Conservation (phyloP, 1,140 invertebrate genomes). For the Procambarus clarkii region DNA sequence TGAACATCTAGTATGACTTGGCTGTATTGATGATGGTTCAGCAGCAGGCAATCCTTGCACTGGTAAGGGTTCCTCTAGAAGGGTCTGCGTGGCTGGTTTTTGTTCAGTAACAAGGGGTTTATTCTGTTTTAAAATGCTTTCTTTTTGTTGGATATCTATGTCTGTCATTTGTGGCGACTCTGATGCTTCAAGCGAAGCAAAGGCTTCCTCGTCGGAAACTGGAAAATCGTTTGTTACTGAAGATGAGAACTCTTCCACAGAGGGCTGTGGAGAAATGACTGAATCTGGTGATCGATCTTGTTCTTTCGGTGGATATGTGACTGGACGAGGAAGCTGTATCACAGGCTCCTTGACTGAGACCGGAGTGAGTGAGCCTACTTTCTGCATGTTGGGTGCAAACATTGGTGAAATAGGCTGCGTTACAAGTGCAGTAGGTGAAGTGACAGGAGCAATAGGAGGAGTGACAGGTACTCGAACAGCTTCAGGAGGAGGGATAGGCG, state of each 20-base stretch:
- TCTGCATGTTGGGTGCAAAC: not conserved
- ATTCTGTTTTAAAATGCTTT: not conserved
- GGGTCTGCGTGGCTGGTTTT: not conserved
- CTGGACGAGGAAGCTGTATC: not conserved
- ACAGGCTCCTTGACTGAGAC: not conserved
- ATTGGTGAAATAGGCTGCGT: not conserved
- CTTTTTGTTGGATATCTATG: not conserved
- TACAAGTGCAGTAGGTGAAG: not conserved
- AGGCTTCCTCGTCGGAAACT: not conserved
- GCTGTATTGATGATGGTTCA: conserved; percentile 5
- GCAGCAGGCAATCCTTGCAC: not conserved
- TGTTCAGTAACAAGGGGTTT: not conserved
- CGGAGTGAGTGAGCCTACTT: not conserved
- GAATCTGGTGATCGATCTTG: not conserved
- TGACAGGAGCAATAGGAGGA: conserved; percentile 3
- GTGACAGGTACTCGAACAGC: conserved; percentile 42
- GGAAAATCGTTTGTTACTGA: not conserved
- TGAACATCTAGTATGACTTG: not conserved
- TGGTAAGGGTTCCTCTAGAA: conserved; percentile 28
- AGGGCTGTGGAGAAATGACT: not conserved
- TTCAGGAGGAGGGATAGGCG: conserved; percentile 58
- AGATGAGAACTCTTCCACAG: not conserved
- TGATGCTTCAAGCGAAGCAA: not conserved
- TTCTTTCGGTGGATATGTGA: not conserved
- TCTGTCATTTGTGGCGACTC: not conserved